Evolutionary conservation across 2,888 invertebrate genomes (phyloP).

Genomic region (Itoplectis maculator): DNA sequence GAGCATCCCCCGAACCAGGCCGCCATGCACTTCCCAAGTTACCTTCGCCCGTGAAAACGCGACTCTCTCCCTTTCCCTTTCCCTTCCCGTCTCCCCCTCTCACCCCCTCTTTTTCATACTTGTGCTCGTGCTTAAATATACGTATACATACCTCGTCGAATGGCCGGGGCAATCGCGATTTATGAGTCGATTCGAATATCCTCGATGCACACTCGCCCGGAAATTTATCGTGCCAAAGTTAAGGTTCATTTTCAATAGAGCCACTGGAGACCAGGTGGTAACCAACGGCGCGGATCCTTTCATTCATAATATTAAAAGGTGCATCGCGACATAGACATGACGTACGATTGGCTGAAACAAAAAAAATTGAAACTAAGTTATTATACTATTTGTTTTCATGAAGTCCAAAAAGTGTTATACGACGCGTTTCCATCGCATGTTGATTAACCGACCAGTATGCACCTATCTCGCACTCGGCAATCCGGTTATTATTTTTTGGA

Average conservation of each 20-base stretch:
- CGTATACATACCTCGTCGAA: constrained; percentile 60
- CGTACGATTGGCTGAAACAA: neutral
- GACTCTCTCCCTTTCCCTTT: constrained; percentile 1
- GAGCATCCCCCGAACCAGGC: constrained; percentile 58
- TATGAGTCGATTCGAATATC: constrained; percentile 73
- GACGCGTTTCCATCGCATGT: neutral
- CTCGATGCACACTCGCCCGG: constrained; percentile 65
- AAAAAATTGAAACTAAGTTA: neutral
- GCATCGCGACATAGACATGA: constrained; percentile 12
- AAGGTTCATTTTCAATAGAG: constrained; percentile 53
- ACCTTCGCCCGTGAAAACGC: constrained; percentile 46
- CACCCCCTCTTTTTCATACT: neutral
- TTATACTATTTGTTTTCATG: neutral
- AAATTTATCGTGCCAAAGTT: constrained; percentile 74
- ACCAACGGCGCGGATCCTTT: constrained; percentile 43
- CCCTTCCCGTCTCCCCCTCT: constrained; percentile 5
- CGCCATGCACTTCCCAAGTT: constrained; percentile 35
- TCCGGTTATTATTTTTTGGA: too few species aligned
- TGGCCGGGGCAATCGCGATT: constrained; percentile 74
- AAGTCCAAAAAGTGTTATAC: neutral
- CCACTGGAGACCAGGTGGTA: constrained; percentile 52
- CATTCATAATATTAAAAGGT: constrained; percentile 51
- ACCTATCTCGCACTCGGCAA: too few species aligned
- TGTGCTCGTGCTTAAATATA: neutral
- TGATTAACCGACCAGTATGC: too few species aligned